phyloP scores from a whole-genome alignment of 2,113 vertebrate species.

The Gymnarchus niloticus region DNA sequence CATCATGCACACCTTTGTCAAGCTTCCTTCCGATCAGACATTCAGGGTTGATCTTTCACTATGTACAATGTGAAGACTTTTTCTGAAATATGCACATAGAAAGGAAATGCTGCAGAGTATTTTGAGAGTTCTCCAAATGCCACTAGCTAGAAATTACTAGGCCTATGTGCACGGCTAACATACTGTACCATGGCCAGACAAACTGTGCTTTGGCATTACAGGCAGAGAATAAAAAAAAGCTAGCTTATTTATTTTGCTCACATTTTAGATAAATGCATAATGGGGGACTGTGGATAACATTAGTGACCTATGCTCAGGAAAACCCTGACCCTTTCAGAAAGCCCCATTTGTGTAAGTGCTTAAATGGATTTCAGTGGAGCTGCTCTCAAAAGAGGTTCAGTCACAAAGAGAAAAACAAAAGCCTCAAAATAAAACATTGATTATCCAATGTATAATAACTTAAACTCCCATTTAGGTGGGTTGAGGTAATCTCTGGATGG shows the following conservation, averaged over 20 bases:
- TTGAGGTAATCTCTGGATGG: neutral
- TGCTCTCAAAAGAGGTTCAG: neutral
- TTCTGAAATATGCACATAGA: neutral
- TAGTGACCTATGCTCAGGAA: neutral
- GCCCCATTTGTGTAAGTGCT: neutral
- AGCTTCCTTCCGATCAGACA: neutral
- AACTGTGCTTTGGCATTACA: neutral
- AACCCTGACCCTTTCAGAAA: neutral
- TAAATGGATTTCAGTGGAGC: neutral
- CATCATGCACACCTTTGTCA: neutral
- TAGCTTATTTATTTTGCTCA: neutral
- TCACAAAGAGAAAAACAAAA: neutral
- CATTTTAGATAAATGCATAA: neutral
- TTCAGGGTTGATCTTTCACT: neutral
- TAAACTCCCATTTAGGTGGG: neutral
- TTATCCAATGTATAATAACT: neutral
- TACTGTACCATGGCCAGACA: neutral
- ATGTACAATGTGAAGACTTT: neutral
- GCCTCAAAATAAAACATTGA: neutral
- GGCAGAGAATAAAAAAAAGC: neutral
- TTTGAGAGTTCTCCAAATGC: neutral
- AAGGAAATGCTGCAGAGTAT: neutral
- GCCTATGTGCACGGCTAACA: neutral
- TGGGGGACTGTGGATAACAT: neutral
- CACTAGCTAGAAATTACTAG: neutral